phyloP scores from a whole-genome alignment of 2,797 vertebrate species.

The Catharus ustulatus region DNA sequence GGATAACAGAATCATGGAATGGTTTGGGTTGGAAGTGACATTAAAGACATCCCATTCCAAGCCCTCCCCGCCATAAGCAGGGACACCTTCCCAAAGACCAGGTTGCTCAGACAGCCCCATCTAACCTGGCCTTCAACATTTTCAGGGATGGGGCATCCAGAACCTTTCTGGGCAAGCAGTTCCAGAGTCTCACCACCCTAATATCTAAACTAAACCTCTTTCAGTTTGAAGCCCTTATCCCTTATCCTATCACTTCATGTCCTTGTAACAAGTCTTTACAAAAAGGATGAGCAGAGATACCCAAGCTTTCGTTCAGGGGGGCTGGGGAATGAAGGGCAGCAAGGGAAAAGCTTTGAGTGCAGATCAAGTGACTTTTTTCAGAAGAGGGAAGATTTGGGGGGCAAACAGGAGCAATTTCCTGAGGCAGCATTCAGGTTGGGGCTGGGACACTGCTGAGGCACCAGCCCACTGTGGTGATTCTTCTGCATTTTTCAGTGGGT shows the following conservation, averaged over 20 bases:
- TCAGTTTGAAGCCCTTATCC: not conserved
- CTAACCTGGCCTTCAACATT: not conserved
- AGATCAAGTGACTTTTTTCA: not conserved
- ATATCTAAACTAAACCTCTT: not conserved
- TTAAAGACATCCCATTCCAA: not conserved
- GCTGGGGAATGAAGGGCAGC: not conserved
- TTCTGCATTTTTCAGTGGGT: rapidly evolving
- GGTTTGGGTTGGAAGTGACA: not conserved
- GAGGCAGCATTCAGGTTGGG: not conserved
- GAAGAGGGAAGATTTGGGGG: not conserved
- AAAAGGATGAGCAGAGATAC: not conserved
- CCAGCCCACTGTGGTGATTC: not conserved
- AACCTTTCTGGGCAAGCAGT: not conserved
- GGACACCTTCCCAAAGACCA: not conserved
- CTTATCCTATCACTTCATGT: not conserved
- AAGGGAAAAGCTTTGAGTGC: not conserved
- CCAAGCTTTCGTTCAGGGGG: not conserved
- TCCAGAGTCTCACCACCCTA: not conserved
- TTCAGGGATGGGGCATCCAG: not conserved
- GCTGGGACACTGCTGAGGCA: not conserved
- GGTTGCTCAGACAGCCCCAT: not conserved
- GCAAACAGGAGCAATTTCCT: rapidly evolving
- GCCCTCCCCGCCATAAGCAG: not conserved
- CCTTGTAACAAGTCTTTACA: not conserved
- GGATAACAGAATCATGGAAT: not conserved